Evolutionary conservation across 2,113 vertebrate genomes (phyloP), one percentile per base, ranked within the genome.

Genomic region (Xiphophorus couchianus): DNA sequence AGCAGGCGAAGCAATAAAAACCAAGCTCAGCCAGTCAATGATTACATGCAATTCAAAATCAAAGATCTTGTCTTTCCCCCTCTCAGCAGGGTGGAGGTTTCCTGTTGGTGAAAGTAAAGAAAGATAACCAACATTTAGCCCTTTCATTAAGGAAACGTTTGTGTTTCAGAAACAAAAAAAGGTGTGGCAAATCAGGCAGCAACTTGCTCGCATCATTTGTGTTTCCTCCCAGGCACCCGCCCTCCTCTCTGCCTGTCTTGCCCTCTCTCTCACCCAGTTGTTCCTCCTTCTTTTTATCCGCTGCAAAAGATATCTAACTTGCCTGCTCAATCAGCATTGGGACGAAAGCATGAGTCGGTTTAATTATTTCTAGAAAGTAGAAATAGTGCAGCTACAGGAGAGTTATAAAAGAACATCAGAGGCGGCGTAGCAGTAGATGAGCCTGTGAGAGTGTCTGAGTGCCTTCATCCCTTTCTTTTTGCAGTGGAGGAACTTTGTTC

Each of bases 291-390:
- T 70, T 72, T 58, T 62, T 63, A 39, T 27, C 70, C 83, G 13
- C 86, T 90, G 73, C 29, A 91, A 84, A 87, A 88, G 78, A 82
- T 68, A 60, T 22, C 71, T 2, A 19, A 9, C 33, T 30, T 25
- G 14, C 14, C 0, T n/a, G 62, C 13, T 37, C 1, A 37, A 25
- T 28, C 62, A 1, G 66, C 7, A 22, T 25, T 15, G 2, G 6
- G 0, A 11, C 27, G 1, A n/a, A 4, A 22, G n/a, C 10, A 69
- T 25, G 1, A 3, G 1, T 28, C 1, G 0, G 3, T 33, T 6
- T 12, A 2, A 29, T 64, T 1, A 25, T 69, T 0, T 7, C 5
- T 31, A 39, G 4, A 33, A 28, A 44, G 0, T 19, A 22, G 3
- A 2, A n/a, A 62, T 1, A 4, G 15, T 30, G 10, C 5, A 61